phyloP scores from a whole-genome alignment of 2,113 vertebrate species.

The Polypterus senegalus region DNA sequence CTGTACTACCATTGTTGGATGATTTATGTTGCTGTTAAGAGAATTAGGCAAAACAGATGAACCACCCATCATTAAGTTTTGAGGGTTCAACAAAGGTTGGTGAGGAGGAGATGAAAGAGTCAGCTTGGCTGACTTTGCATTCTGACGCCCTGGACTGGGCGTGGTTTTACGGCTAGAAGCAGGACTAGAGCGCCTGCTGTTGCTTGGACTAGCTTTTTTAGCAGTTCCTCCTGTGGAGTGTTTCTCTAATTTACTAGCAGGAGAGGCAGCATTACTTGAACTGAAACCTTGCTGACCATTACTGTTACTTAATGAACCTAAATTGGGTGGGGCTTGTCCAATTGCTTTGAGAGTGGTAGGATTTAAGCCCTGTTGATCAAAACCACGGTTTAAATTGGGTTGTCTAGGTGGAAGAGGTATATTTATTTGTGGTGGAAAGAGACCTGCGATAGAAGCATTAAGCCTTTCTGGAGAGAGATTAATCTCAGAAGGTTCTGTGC shows the following conservation, averaged over 20 bases:
- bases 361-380: constrained; percentile 96
- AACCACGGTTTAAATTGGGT: constrained; percentile 77
- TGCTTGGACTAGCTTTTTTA: constrained; percentile 89
- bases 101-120: constrained; percentile 56
- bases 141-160: constrained; percentile 88
- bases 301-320: constrained; percentile 43
- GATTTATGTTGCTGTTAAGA: constrained; percentile 47
- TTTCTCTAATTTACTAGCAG: constrained; percentile 71
- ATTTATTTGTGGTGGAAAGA: constrained; percentile 97
- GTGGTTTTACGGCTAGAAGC: constrained; percentile 83
- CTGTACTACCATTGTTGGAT: constrained; percentile 42
- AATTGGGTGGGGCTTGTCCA: constrained; percentile 82
- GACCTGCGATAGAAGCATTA: constrained; percentile 92
- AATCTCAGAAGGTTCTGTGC: constrained; percentile 94
- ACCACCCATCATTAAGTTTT: constrained; percentile 62
- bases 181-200: constrained; percentile 82
- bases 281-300: constrained; percentile 40
- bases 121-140: constrained; percentile 69
- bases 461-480: constrained; percentile 93
- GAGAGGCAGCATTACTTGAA: constrained; percentile 25
- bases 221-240: constrained; percentile 57
- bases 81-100: constrained; percentile 62
- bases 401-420: constrained; percentile 88
- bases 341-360: constrained; percentile 96
- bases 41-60: constrained; percentile 53